These are phyloP conservation scores for Brachypteracias leptosomus DNA, from an alignment of 2,113 vertebrate genomes.

Conservation along the genomic window DNA sequence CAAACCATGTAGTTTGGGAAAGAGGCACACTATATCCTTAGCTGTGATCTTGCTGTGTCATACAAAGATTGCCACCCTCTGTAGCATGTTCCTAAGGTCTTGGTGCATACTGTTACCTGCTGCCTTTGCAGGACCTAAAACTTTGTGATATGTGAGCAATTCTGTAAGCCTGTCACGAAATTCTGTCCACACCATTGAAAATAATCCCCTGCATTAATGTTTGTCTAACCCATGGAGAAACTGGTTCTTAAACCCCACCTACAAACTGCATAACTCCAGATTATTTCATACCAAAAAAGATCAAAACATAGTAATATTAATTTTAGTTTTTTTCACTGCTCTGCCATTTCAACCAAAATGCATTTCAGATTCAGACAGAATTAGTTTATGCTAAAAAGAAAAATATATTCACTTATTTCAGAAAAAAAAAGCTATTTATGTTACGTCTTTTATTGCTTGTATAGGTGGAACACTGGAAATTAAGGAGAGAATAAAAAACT, in stretches of 20 bases:
- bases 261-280: background rate
- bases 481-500: background rate
- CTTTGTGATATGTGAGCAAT: background rate
- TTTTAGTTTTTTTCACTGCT: background rate
- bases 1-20: background rate
- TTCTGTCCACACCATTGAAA: background rate
- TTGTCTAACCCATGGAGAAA: background rate
- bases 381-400: background rate
- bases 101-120: background rate
- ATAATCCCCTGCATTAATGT: background rate
- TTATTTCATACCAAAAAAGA: background rate
- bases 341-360: background rate
- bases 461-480: background rate
- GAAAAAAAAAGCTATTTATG: background rate
- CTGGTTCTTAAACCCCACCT: background rate
- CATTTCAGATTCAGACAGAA: background rate
- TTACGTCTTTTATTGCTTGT: background rate
- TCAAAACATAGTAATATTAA: background rate
- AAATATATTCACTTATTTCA: background rate
- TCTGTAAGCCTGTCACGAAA: background rate
- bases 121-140: background rate
- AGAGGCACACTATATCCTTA: background rate
- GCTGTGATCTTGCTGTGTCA: background rate
- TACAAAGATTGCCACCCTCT: background rate
- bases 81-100: background rate